Evolutionary conservation across 92 coral and sea anemone species (phyloP).

Genomic region (Epizoanthus illoricatus): DNA sequence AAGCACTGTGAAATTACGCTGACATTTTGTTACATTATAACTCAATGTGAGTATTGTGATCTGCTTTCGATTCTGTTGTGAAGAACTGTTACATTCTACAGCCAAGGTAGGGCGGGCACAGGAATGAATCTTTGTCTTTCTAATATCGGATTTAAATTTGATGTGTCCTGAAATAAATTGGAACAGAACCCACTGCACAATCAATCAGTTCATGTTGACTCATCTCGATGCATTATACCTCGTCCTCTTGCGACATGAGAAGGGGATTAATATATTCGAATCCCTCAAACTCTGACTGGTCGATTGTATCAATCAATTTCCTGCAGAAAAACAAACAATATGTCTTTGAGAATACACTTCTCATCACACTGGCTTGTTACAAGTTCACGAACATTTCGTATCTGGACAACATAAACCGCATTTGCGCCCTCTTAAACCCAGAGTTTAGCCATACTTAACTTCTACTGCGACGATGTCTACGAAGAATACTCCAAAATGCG

Average conservation of each 20-base stretch:
- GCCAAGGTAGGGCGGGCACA: too few species aligned
- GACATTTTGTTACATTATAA: neutral
- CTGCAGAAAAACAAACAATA: constrained; percentile 43
- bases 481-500: too few species aligned
- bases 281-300: constrained; percentile 98
- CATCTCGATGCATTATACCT: constrained; percentile 54
- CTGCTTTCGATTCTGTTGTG: neutral
- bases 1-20: neutral
- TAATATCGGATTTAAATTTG: neutral
- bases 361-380: too few species aligned
- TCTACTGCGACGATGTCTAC: too few species aligned
- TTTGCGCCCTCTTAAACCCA: too few species aligned
- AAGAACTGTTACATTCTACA: too few species aligned
- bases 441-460: too few species aligned
- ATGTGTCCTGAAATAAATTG: neutral
- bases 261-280: constrained; percentile 97
- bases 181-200: neutral
- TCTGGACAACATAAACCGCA: too few species aligned
- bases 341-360: neutral
- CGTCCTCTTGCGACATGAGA: constrained; percentile 93
- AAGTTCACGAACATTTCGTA: too few species aligned
- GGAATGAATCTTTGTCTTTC: neutral
- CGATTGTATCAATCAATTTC: constrained; percentile 92
- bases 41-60: constrained; percentile 4
- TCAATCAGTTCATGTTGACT: neutral